These are phyloP conservation scores for Eupsittula cactorum DNA, from an alignment of 2,113 vertebrate genomes.

Conservation along the genomic window DNA sequence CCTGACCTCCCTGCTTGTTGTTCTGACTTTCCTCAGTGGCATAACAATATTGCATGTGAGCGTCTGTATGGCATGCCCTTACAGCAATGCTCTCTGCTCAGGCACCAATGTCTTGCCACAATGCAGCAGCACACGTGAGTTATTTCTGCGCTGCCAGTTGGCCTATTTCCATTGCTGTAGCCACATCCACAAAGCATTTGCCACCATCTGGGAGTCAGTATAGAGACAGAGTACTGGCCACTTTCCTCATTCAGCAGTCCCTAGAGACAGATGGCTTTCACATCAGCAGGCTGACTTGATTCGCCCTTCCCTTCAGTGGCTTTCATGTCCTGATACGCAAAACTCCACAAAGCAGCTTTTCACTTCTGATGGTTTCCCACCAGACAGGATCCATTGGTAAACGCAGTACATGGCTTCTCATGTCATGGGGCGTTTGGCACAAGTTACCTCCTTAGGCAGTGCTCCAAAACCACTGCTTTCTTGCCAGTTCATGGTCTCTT, in stretches of 20 bases:
- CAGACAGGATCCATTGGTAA: not conserved
- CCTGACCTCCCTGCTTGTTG: not conserved
- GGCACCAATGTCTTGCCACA: not conserved
- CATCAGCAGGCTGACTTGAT: not conserved
- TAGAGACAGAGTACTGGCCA: not conserved
- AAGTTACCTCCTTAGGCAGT: not conserved
- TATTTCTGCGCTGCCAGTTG: not conserved
- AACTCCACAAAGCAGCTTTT: not conserved
- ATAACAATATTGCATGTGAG: not conserved
- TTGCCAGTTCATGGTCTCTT: not conserved
- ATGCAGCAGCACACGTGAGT: not conserved
- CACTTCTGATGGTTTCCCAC: not conserved
- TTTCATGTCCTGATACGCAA: not conserved
- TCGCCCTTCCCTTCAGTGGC: not conserved
- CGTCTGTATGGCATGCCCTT: not conserved
- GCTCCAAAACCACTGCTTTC: not conserved
- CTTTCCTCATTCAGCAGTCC: not conserved
- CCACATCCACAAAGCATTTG: not conserved
- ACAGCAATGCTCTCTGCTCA: not conserved
- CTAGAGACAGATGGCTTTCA: not conserved
- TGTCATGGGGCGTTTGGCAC: not conserved
- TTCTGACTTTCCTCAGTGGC: not conserved
- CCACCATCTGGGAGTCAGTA: not conserved
- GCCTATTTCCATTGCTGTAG: not conserved
- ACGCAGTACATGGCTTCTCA: not conserved